phyloP scores from a whole-genome alignment of 1,140 invertebrate species.

The Agraylea sexmaculata region DNA sequence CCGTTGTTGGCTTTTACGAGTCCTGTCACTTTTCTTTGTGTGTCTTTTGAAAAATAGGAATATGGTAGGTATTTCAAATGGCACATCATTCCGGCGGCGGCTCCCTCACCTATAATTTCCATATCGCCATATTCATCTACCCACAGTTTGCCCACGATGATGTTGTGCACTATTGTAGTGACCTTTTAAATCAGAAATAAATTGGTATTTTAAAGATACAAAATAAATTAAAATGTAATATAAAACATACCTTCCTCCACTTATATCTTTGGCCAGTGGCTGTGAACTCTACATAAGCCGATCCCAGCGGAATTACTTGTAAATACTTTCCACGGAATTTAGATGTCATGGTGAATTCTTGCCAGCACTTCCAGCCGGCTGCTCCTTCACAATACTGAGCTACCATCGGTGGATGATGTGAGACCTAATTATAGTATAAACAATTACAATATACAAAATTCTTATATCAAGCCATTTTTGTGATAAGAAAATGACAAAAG shows the following conservation, averaged over 20 bases:
- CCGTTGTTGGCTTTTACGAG: conserved; percentile 57
- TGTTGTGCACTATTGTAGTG: conserved; percentile 97
- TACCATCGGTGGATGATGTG: conserved; percentile 95
- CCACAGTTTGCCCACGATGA: conserved; percentile 98
- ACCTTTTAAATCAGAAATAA: conserved; percentile 41
- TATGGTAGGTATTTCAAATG: conserved; percentile 94
- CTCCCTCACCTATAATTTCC: conserved; percentile 70
- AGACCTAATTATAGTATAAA: conserved; percentile 58
- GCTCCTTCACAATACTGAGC: conserved; percentile 88
- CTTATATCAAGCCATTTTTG: too few species aligned
- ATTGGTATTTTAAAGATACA: not conserved
- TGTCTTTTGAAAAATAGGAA: conserved; percentile 93
- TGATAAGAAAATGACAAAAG: too few species aligned
- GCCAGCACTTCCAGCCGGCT: conserved; percentile 84
- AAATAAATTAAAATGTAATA: not conserved
- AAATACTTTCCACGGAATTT: conserved; percentile 98
- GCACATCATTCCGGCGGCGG: conserved; percentile 81
- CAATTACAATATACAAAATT: too few species aligned
- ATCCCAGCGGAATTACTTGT: conserved; percentile 80
- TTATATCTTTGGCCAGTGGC: conserved; percentile 78
- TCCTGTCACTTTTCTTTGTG: conserved; percentile 78
- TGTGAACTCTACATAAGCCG: conserved; percentile 67
- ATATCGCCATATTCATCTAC: conserved; percentile 99
- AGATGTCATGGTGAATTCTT: conserved; percentile 97
- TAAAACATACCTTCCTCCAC: conserved; percentile 67